Evolutionary conservation across 92 coral and sea anemone species (phyloP), one percentile per base, ranked within the genome.

Genomic region (Nematostella vectensis): DNA sequence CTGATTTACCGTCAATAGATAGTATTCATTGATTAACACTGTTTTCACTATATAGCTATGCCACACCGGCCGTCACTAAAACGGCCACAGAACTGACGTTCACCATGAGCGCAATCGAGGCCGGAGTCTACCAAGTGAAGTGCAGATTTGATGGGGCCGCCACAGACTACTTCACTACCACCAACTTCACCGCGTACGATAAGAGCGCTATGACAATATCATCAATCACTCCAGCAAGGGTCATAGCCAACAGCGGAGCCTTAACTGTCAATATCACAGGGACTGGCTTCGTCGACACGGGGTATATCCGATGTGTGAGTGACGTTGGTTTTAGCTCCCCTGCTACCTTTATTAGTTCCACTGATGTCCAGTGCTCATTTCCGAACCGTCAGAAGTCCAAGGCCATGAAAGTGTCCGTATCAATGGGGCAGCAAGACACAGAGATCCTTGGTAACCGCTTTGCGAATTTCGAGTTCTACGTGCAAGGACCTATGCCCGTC

Each of bases 281-380:
- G 2, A 13, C 63, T 10, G 88, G 88, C 1, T 86, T 86, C 59
- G 81, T 77, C 13, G 74, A 86, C 39, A 77, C 96, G 37, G 64
- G 85, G 2, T 83, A 53, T 27, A 19, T 81, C 24, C 68, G 59
- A 30, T 86, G 96, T 57, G 49, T 76, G 36, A 33, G 78, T 13
- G 27, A 61, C 71, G 48, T 24, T 33, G 55, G 36, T 47, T 48
- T 42, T 40, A 40, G 61, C 37, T 60, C 38, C 1, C 58, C 47
- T 11, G 82, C 82, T 24, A 23, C 29, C 11, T 81, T 51, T 50
- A 53, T 66, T n/a, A 60, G 67, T 61, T 20, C 75, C 28, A 67
- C 82, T 1, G 31, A 57, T 31, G 84, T 77, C 15, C 44, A 47
- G 13, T 86, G 96, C 38, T 2, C 25, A 17, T 54, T 86, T 24